phyloP scores from a whole-genome alignment of 53 echinoderm and acorn worm species.

The Echinometra lucunter region DNA sequence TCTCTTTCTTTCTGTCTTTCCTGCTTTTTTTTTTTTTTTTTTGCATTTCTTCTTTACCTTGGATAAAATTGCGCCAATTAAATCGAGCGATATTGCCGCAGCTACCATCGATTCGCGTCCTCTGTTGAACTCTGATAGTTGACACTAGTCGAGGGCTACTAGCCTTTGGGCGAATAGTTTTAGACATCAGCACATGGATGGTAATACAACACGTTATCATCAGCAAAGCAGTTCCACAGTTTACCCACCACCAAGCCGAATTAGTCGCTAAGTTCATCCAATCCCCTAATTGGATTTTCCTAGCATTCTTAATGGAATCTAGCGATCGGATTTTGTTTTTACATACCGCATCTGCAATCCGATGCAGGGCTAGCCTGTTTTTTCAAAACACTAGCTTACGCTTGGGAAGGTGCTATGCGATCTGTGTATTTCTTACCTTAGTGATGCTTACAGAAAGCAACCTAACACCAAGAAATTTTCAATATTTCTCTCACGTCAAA shows the following conservation, averaged over 20 bases:
- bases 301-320: constrained; percentile 50
- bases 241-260: constrained; percentile 24
- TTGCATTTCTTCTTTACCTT: not conserved
- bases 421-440: not conserved
- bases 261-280: constrained; percentile 35
- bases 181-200: not conserved
- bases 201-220: not conserved
- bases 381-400: not conserved
- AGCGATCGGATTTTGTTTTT: constrained; percentile 34
- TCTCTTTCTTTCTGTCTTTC: too few species aligned
- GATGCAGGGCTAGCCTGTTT: not conserved
- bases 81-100: constrained; percentile 21
- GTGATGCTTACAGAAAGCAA: not conserved
- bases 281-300: constrained; percentile 48
- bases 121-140: constrained; percentile 18
- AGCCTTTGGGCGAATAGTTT: not conserved
- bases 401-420: not conserved
- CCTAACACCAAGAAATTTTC: not conserved
- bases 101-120: constrained; percentile 4
- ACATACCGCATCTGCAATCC: not conserved
- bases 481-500: not conserved
- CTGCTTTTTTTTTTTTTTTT: not conserved
- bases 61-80: constrained; percentile 15
- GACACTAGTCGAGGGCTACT: not conserved
- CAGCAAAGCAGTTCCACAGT: not conserved